Base-by-base conservation (phyloP, 2,797 vertebrate species). In the Pseudotriccus pelzelni region DNA sequence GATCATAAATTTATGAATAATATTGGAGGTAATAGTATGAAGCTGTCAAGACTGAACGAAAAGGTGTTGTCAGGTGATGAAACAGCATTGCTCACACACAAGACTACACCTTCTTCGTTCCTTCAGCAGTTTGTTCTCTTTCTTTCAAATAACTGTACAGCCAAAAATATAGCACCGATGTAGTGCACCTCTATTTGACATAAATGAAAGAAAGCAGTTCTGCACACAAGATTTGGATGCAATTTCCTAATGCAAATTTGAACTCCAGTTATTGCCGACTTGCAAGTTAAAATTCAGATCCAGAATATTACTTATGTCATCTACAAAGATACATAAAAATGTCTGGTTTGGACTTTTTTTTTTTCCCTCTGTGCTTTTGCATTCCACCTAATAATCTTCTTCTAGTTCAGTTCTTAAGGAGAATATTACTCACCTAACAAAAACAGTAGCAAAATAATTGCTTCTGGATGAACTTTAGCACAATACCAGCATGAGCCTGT, bases 161-260 rank as follows among this genome's bases (percentile, higher is more conserved):
- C 22, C 78, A 86, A 87, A 83, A 91, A 36, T 25, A 4, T 30
- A 52, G 17, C 55, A 56, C 9, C n/a, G 50, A 55, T 34, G 23
- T 21, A 10, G 23, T 73, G 39, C 39, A 44, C 21, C 22, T 77
- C 37, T 37, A 11, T 81, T 89, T 92, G 93, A 92, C 30, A 52
- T 24, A 93, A 96, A 96, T 72, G 73, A 86, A 37, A 90, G 37
- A 84, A 86, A 91, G 50, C 68, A 81, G 46, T 50, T 72, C 41
- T 53, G 17, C 62, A 46, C 24, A 24, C 7, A 50, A 86, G 22
- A 88, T 53, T 50, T 81, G 46, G 69, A 81, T 91, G 43, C 5
- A 93, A 94, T 92, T 91, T 91, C 14, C 58, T 68, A 8, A 86
- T 83, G 82, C 53, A 91, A 95, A 90, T 91, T 72, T 3, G 2